A percentile compares a stretch with the other conserved stretches of the same genome.
These are phyloP conservation scores for Plecturocebus donacophilus DNA, from an alignment of 2,113 vertebrate species.

Conservation along the genomic window DNA sequence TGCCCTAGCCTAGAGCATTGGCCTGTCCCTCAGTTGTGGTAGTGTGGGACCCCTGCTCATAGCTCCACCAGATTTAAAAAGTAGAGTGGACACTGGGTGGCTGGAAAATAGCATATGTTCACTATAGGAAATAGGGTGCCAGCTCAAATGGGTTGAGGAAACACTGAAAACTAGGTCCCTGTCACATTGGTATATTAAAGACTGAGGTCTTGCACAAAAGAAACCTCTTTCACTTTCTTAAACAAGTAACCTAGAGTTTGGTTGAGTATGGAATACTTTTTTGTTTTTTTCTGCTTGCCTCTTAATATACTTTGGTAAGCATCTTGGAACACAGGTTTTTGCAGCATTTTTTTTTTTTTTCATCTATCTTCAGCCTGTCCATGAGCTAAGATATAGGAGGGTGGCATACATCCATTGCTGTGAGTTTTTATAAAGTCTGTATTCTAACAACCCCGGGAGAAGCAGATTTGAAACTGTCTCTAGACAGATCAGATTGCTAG, in stretches of 20 bases:
- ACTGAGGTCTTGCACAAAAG: background rate
- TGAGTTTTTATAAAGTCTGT: background rate
- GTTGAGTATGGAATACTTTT: background rate
- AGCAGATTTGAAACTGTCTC: background rate
- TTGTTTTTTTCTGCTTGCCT: background rate
- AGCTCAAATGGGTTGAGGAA: background rate
- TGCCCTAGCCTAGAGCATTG: background rate
- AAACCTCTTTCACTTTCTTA: background rate
- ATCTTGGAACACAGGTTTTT: background rate
- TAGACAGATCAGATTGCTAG: background rate
- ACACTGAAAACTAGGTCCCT: background rate
- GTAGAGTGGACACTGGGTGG: background rate
- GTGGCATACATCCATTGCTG: background rate
- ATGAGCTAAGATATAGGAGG: background rate
- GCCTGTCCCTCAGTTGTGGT: no score
- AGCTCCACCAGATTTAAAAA: background rate
- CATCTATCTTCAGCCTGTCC: background rate
- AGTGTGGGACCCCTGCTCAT: background rate
- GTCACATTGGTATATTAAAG: background rate
- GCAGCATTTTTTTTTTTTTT: background rate
- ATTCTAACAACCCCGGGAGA: constrained; percentile 14
- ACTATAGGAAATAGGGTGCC: background rate
- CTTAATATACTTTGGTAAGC: background rate
- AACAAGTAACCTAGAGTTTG: background rate
- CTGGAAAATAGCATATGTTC: background rate